Percentiles rank a stretch among this genome's conserved stretches.
phyloP scores from a whole-genome alignment of 2,113 vertebrate genomes.

The Pseudorasbora parva region DNA sequence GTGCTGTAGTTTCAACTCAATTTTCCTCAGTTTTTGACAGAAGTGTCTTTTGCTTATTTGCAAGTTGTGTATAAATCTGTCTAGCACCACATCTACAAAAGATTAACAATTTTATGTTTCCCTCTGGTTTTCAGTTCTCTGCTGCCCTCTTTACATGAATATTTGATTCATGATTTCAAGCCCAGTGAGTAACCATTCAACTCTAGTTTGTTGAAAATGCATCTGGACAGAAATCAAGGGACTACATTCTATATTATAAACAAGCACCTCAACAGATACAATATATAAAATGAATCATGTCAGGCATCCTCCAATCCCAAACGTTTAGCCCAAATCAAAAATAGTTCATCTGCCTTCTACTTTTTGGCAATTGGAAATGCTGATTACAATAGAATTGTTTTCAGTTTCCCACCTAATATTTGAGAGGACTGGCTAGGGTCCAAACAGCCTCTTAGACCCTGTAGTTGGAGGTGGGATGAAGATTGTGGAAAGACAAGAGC shows the following conservation, averaged over 20 bases:
- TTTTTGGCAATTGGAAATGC: neutral
- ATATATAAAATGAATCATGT: neutral
- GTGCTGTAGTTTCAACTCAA: slow-evolving; percentile 47
- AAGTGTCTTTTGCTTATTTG: slow-evolving; percentile 40
- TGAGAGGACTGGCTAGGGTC: slow-evolving; percentile 14
- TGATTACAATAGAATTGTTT: slow-evolving; percentile 26
- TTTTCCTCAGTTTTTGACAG: slow-evolving; percentile 42
- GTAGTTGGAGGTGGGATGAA: slow-evolving; percentile 21
- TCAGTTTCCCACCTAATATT: neutral
- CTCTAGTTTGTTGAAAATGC: slow-evolving; percentile 40
- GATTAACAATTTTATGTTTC: slow-evolving; percentile 4
- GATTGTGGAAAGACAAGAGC: slow-evolving; percentile 1
- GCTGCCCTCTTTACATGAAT: neutral
- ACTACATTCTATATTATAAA: neutral
- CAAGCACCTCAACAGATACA: neutral
- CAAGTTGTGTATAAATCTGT: slow-evolving; percentile 46
- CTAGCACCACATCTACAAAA: slow-evolving; percentile 33
- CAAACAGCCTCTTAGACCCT: slow-evolving; percentile 25
- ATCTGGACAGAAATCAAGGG: slow-evolving; percentile 23
- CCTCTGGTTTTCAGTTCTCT: slow-evolving; percentile 21
- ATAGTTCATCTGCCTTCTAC: neutral
- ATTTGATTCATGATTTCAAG: slow-evolving; percentile 29
- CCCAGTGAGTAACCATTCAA: slow-evolving; percentile 11
- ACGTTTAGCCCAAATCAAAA: neutral
- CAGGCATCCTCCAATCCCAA: neutral